Conservation (phyloP, 2,888 invertebrate genomes). For the Parnassius orleans region DNA sequence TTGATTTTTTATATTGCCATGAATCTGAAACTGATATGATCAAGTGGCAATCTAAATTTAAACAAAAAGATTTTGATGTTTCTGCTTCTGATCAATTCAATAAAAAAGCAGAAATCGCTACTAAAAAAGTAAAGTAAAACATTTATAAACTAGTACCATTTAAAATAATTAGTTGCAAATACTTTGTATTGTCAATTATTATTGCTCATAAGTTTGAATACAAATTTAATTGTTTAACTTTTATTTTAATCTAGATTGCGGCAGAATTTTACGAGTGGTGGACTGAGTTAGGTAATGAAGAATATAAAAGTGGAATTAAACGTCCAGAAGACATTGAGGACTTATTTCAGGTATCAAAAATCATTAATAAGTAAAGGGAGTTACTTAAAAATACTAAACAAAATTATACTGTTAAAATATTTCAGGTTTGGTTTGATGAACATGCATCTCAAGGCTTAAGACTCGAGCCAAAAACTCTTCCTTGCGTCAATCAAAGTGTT, state of each 20-base stretch:
- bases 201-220: background rate
- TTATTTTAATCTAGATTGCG: constrained; percentile 59
- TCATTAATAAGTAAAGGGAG: background rate
- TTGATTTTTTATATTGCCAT: constrained; percentile 66
- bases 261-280: constrained; percentile 81
- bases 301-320: constrained; percentile 71
- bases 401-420: constrained; percentile 19
- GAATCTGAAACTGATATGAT: constrained; percentile 75
- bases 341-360: constrained; percentile 70
- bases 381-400: too few relatives aligned
- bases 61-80: constrained; percentile 63
- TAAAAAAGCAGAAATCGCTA: constrained; percentile 68
- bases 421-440: constrained; percentile 74
- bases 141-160: background rate
- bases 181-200: background rate
- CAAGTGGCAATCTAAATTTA: constrained; percentile 74
- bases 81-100: constrained; percentile 74
- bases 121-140: constrained; percentile 56
- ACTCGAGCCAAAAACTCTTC: constrained; percentile 65
- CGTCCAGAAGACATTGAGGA: constrained; percentile 78
- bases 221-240: too few relatives aligned
- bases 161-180: background rate
- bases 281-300: constrained; percentile 67
- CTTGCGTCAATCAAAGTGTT: constrained; percentile 65
- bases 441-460: constrained; percentile 67